Percentiles rank a stretch among this genome's conserved stretches.
Evolutionary conservation across 2,113 vertebrate species (phyloP).

Genomic region (Hipposideros armiger): DNA sequence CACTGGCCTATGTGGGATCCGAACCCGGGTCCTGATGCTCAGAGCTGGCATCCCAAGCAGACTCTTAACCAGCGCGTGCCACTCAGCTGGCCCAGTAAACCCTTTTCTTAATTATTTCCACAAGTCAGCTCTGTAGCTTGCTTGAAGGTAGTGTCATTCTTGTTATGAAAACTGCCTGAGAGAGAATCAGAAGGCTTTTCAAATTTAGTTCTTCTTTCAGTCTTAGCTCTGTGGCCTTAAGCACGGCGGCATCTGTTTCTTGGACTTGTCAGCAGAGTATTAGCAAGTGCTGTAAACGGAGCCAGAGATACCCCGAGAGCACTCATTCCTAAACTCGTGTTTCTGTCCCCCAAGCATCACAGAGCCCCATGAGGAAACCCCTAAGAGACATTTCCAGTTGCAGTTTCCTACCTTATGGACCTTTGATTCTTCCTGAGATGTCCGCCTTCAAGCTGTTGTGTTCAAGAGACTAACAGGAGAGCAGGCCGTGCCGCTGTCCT

Average conservation of each 20-base stretch:
- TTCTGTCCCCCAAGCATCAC: background rate
- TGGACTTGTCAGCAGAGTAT: background rate
- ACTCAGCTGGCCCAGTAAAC: background rate
- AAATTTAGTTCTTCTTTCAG: too few species aligned
- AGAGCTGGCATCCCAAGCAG: too few species aligned
- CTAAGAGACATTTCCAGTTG: background rate
- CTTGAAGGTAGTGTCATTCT: background rate
- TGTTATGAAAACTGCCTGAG: background rate
- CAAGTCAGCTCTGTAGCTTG: background rate
- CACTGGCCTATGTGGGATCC: too few species aligned
- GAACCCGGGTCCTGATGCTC: too few species aligned
- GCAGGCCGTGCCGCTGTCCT: accelerated
- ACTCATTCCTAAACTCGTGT: background rate
- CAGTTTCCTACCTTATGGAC: background rate
- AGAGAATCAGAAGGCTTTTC: background rate
- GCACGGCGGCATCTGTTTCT: background rate
- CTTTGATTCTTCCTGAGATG: background rate
- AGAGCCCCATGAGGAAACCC: background rate
- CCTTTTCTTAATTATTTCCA: background rate
- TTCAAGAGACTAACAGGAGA: background rate
- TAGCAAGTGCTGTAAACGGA: background rate
- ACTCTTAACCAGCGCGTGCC: too few species aligned
- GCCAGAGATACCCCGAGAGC: background rate
- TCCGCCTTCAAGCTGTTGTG: background rate
- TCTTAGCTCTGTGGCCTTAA: background rate